Evolutionary conservation across 2,888 invertebrate species (phyloP).

Genomic region (Microctonus hyperodae): DNA sequence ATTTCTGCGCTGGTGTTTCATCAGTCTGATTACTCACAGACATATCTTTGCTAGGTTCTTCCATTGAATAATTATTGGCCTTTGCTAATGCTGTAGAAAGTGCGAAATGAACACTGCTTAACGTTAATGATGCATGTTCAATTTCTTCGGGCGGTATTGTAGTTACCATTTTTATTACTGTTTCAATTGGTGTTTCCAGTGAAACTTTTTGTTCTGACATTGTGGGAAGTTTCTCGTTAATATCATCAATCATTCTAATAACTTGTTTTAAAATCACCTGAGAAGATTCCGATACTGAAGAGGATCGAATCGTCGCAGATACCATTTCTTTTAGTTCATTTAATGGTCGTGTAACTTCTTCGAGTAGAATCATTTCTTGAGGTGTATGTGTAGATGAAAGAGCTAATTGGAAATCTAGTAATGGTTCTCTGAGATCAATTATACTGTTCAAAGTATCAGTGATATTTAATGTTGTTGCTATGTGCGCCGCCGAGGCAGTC

Average conservation of each 20-base stretch:
- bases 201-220: constrained; percentile 35
- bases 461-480: constrained; percentile 52
- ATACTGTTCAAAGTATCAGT: constrained; percentile 50
- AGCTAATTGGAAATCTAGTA: constrained; percentile 49
- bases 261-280: constrained; percentile 44
- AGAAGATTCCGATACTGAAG: constrained; percentile 49
- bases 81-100: constrained; percentile 50
- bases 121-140: constrained; percentile 45
- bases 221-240: constrained; percentile 46
- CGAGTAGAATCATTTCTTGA: constrained; percentile 66
- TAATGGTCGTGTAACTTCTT: constrained; percentile 68
- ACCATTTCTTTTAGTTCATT: constrained; percentile 72
- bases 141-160: constrained; percentile 38
- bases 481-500: constrained; percentile 53
- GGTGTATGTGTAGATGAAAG: constrained; percentile 54
- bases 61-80: background rate
- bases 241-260: constrained; percentile 47
- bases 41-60: background rate
- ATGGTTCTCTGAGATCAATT: constrained; percentile 50
- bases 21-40: background rate
- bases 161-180: constrained; percentile 23
- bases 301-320: constrained; percentile 73
- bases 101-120: constrained; percentile 51
- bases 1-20: constrained; percentile 30
- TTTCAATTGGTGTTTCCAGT: background rate